phyloP scores from a whole-genome alignment of 2,797 vertebrate species.

The Amazona ochrocephala region DNA sequence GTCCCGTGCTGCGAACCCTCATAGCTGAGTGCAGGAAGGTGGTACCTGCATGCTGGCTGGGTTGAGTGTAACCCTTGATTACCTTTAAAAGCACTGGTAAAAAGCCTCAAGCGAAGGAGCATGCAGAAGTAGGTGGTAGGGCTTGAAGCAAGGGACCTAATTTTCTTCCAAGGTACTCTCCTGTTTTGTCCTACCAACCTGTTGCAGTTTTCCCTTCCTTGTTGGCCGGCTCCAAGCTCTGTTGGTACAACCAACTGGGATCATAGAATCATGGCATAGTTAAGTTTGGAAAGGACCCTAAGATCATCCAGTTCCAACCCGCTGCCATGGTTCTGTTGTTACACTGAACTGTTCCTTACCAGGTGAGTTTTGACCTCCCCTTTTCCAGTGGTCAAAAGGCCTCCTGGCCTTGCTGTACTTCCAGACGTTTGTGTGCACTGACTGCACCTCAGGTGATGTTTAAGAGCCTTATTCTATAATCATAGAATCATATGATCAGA shows the following conservation, averaged over 20 bases:
- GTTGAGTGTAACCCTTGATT: not conserved
- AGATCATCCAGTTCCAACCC: not conserved
- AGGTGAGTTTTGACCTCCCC: not conserved
- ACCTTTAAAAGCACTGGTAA: not conserved
- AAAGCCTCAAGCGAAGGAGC: not conserved
- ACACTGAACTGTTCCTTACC: not conserved
- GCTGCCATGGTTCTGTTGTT: not conserved
- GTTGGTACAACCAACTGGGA: not conserved
- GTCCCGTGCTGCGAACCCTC: accelerated
- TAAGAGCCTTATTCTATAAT: not conserved
- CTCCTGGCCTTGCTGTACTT: not conserved
- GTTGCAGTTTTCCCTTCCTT: not conserved
- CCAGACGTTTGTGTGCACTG: not conserved
- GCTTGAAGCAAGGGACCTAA: not conserved
- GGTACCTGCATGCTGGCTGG: not conserved
- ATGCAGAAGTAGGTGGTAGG: not conserved
- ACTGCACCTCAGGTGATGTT: not conserved
- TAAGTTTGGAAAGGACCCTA: not conserved
- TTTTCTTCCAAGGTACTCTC: not conserved
- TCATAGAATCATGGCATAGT: not conserved
- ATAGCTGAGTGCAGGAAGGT: not conserved
- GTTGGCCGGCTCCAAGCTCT: not conserved
- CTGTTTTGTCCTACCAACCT: not conserved
- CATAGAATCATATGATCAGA: not conserved
- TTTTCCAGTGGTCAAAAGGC: not conserved